Base-by-base conservation (phyloP, 1,140 invertebrate genomes). In the Cotesia typhae region DNA sequence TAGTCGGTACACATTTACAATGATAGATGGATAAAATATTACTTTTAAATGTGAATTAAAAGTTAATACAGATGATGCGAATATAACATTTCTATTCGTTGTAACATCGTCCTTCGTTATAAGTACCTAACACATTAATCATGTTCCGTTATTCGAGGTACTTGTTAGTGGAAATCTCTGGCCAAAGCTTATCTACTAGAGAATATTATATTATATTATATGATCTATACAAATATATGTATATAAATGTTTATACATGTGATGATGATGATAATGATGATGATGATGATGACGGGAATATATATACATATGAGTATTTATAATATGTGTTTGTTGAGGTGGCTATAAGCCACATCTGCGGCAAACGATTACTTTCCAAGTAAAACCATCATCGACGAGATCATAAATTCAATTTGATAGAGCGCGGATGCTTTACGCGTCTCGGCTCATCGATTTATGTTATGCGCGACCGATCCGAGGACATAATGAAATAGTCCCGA, bases 341-440 rank as follows among this genome's bases (percentile, higher is more conserved):
- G 7, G 41, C 41, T 47, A 47, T 47, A 47, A 47, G 61, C 65
- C 53, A 55, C 71, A 55, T 9, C 9, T 59, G 63, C 41, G 63
- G 63, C 67, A 72, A 73, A 70, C 68, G 67, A 71, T 66, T 72
- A 67, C 66, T 64, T 72, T 61, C 64, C 67, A 55, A 71, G 74
- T 73, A 71, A 75, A 75, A 75, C 63, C 68, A 66, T 73, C 71
- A 72, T 71, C 71, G 68, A 51, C 60, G 47, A 59, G 74, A 75
- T 75, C 71, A 75, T 75, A 75, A 75, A 75, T 75, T 75, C 74
- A 75, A 75, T 75, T 75, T 73, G 74, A 75, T 75, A 71, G 74
- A 73, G 71, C 74, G 59, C 67, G 69, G 61, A 75, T 75, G 71
- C 71, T 75, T 75, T 75, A 75, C 74, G 74, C 71, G 71, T 72